phyloP scores from a whole-genome alignment of 2,888 invertebrate species.

The Odontomyia ornata region DNA sequence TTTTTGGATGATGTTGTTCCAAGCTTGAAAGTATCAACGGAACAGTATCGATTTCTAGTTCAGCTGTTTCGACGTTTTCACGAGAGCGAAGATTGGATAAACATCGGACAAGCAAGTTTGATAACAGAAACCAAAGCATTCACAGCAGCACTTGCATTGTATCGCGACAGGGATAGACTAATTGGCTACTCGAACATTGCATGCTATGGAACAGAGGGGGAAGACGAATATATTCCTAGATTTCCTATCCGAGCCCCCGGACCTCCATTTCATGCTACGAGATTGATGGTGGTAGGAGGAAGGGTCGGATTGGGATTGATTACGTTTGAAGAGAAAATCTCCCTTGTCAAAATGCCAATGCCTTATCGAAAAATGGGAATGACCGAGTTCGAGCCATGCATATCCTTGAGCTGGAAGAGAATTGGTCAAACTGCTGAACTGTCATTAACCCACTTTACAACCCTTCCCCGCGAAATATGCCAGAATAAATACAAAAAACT shows the following conservation, averaged over 20 bases:
- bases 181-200: not conserved
- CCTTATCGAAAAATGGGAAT: not conserved
- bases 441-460: not conserved
- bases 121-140: not conserved
- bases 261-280: not conserved
- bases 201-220: not conserved
- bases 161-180: not conserved
- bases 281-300: not conserved
- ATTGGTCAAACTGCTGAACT: not conserved
- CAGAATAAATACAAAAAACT: not conserved
- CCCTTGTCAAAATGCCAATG: not conserved
- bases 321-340: not conserved
- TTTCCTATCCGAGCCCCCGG: not conserved
- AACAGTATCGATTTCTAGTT: not conserved
- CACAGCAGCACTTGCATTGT: not conserved
- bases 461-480: not conserved
- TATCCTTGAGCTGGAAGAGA: not conserved
- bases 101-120: not conserved
- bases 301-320: not conserved
- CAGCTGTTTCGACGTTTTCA: not conserved
- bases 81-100: not conserved
- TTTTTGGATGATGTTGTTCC: too few relatives aligned
- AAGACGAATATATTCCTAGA: not conserved
- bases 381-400: not conserved
- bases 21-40: not conserved